Conservation (phyloP, 92 coral and sea anemone species). For the Nematostella vectensis region DNA sequence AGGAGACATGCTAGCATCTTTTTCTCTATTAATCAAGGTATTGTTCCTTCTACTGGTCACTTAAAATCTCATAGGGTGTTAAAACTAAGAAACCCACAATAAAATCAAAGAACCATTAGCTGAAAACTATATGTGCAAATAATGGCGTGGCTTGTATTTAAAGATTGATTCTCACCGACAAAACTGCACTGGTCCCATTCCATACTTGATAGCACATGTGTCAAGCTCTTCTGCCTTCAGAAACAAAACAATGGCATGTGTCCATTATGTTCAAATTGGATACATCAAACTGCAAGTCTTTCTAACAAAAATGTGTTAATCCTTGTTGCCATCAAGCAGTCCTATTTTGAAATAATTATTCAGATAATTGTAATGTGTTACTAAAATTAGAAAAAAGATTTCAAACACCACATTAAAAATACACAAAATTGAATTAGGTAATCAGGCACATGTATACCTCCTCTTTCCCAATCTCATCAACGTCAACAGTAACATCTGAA, state of each 20-base stretch:
- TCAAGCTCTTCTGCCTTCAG: constrained; percentile 42
- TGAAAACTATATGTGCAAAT: too few species aligned
- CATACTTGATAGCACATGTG: constrained; percentile 56
- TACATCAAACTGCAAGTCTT: too few species aligned
- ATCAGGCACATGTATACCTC: constrained; percentile 54
- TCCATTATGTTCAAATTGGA: too few species aligned
- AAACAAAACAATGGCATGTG: neutral
- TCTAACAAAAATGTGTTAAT: neutral
- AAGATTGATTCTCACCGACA: constrained; percentile 43
- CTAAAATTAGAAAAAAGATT: neutral
- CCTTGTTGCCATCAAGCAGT: too few species aligned
- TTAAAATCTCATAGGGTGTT: too few species aligned
- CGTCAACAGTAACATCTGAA: constrained; percentile 77
- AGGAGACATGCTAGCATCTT: constrained; percentile 1
- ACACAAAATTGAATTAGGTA: neutral
- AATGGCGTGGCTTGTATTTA: too few species aligned
- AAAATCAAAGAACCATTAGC: too few species aligned
- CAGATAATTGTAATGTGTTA: too few species aligned
- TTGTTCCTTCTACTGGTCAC: too few species aligned
- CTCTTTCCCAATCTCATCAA: constrained; percentile 57
- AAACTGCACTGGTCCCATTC: constrained; percentile 74
- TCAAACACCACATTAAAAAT: neutral
- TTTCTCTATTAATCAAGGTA: too few species aligned
- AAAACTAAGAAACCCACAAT: too few species aligned
- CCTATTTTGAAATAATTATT: too few species aligned